phyloP scores from a whole-genome alignment of 92 coral and sea anemone genomes.

The Paragorgia papillata region DNA sequence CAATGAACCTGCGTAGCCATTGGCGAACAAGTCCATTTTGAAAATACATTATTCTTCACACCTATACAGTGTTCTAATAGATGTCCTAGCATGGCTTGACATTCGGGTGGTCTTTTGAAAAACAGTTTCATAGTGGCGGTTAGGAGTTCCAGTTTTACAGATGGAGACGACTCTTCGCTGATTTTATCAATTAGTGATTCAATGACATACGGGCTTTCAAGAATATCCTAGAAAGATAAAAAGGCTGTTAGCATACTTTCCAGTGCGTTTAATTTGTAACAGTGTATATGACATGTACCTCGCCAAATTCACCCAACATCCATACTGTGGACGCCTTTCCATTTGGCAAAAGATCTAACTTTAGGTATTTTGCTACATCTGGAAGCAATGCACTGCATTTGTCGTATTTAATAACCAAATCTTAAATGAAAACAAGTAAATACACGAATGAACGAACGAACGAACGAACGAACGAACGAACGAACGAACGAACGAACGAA shows the following conservation, averaged over 20 bases:
- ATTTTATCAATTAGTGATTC: constrained; percentile 79
- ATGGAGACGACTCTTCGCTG: constrained; percentile 78
- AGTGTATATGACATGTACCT: too few species aligned
- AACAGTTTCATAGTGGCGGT: constrained; percentile 89
- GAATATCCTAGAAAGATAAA: constrained; percentile 57
- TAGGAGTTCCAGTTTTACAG: constrained; percentile 80
- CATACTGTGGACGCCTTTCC: constrained; percentile 87
- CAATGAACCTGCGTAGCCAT: too few species aligned
- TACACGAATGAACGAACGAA: not conserved
- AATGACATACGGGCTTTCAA: constrained; percentile 89
- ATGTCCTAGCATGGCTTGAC: constrained; percentile 87
- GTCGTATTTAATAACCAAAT: constrained; percentile 77
- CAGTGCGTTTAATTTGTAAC: too few species aligned
- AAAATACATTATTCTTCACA: constrained; percentile 2
- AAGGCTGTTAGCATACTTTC: too few species aligned
- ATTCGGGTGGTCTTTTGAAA: constrained; percentile 96
- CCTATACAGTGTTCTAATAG: constrained; percentile 87
- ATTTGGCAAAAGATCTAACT: constrained; percentile 77
- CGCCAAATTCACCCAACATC: constrained; percentile 96
- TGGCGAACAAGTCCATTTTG: too few species aligned
- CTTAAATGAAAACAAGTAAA: constrained; percentile 35
- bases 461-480: not conserved
- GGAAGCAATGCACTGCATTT: constrained; percentile 86
- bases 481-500: not conserved
- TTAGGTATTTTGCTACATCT: constrained; percentile 72